phyloP scores from a whole-genome alignment of 2,888 invertebrate species.

The Phortica okadai region DNA sequence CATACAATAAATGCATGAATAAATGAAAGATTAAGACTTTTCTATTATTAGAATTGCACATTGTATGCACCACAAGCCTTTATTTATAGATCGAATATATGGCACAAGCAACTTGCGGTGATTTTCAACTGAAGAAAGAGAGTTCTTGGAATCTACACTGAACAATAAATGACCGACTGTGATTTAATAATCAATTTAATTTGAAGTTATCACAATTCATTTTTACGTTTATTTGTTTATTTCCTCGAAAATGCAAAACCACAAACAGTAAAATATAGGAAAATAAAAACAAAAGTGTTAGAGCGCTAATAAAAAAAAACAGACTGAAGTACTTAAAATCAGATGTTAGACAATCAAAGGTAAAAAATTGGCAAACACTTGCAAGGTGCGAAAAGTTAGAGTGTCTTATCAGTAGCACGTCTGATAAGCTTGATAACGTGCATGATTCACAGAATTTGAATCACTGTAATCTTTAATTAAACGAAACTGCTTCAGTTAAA shows the following conservation, averaged over 20 bases:
- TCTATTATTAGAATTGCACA: too few species aligned
- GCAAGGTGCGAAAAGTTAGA: background rate
- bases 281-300: background rate
- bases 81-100: background rate
- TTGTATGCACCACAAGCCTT: too few species aligned
- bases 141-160: background rate
- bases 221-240: too few species aligned
- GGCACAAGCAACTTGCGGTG: background rate
- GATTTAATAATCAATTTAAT: too few species aligned
- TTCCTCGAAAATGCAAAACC: too few species aligned
- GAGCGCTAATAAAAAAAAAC: background rate
- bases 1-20: too few species aligned
- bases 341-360: background rate
- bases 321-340: background rate
- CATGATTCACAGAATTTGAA: conserved; percentile 22
- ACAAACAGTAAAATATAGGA: background rate
- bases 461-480: conserved; percentile 18
- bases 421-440: conserved; percentile 15
- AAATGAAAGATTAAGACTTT: too few species aligned
- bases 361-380: conserved; percentile 1
- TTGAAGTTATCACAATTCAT: too few species aligned
- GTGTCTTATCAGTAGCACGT: conserved; percentile 2
- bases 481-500: conserved; percentile 2
- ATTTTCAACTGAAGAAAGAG: background rate
- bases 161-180: background rate